Base-by-base conservation (phyloP, 2,113 vertebrate species). In the Trinectes maculatus region DNA sequence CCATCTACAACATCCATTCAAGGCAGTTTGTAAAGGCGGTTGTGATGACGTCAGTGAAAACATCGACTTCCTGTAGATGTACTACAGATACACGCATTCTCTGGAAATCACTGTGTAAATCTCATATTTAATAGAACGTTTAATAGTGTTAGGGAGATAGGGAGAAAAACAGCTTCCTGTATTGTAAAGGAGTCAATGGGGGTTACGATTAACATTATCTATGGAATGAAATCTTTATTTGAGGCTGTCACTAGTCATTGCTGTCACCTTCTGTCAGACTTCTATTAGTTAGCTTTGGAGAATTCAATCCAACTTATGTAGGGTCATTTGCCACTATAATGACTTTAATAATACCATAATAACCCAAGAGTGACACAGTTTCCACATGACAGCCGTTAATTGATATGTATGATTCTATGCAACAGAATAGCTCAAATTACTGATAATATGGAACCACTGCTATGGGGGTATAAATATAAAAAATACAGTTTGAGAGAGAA, bases 241-340 rank as follows among this genome's bases (percentile, higher is more conserved):
- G 25, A 46, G 15, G 19, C 75, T 84, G 77, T 87, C 77, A 68
- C 52, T 53, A 26, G 9, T 73, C 52, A 54, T 80, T 22, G 6
- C 37, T 25, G 36, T 77, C 67, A 71, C 2, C 19, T 1, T n/a
- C n/a, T n/a, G n/a, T n/a, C 3, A 8, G 26, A 44, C 2, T 47
- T 34, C 51, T 13, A 3, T 6, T 8, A 21, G 25, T 67, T 24
- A 24, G 15, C 53, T 46, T 51, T 56, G 18, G 56, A 6, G 26
- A 59, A 51, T 71, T 26, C 8, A 44, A 6, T 51, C 49, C 28
- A 63, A 31, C 60, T 74, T 29, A 49, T n/a, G 19, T n/a, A 18
- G 24, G 6, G 3, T 29, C 29, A 54, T 24, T 26, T 31, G 42
- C 49, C 31, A 71, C 16, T 4, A 11, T 25, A 1, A 29, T 44